These are phyloP conservation scores for Dryobota labecula DNA, from an alignment of 2,888 invertebrate genomes.

Conservation along the genomic window DNA sequence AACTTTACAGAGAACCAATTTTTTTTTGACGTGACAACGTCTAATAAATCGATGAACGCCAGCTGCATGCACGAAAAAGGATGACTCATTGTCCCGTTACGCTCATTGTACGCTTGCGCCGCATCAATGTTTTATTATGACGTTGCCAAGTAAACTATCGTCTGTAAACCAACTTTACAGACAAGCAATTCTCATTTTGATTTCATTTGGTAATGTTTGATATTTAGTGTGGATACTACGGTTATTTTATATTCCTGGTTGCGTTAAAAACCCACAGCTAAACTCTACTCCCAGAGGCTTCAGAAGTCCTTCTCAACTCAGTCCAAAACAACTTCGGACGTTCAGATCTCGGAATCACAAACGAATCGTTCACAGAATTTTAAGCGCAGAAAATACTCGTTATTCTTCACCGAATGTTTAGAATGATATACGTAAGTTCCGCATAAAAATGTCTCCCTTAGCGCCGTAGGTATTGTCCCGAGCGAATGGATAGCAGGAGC, in stretches of 20 bases:
- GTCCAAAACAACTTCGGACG: constrained; percentile 29
- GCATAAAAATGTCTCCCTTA: constrained; percentile 79
- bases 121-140: too few species aligned
- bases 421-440: constrained; percentile 72
- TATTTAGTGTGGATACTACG: background rate
- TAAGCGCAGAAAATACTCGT: constrained; percentile 59
- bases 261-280: background rate
- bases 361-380: constrained; percentile 56
- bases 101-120: too few species aligned
- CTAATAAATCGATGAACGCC: too few species aligned
- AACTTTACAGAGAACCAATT: too few species aligned
- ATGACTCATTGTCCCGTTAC: too few species aligned
- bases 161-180: too few species aligned
- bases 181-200: too few species aligned
- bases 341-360: constrained; percentile 48
- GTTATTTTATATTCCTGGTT: constrained; percentile 3
- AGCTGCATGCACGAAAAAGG: too few species aligned
- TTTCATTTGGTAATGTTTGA: too few species aligned
- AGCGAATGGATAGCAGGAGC: constrained; percentile 79
- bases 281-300: constrained; percentile 28
- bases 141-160: too few species aligned
- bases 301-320: constrained; percentile 18
- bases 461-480: constrained; percentile 81
- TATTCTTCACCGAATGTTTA: constrained; percentile 66
- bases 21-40: too few species aligned